A percentile compares a stretch with the other conserved stretches of the same genome.
phyloP scores from a whole-genome alignment of 1,140 invertebrate genomes.

The Lethocerus indicus region DNA sequence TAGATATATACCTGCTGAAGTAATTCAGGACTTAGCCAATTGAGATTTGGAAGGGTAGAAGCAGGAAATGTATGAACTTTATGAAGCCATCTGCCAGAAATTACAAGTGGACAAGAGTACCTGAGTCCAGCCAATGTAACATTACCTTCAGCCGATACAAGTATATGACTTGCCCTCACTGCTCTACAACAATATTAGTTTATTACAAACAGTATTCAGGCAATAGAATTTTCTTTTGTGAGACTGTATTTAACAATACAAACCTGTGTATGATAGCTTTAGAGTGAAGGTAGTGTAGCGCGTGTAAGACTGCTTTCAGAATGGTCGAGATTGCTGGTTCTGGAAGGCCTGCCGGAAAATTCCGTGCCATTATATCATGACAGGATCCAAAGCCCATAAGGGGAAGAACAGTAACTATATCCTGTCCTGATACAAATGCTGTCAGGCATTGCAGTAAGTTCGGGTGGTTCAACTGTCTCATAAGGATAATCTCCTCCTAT shows the following conservation, averaged over 20 bases:
- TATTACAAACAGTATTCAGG: too few species aligned
- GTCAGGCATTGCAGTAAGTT: slow-evolving; percentile 56
- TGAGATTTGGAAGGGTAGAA: slow-evolving; percentile 48
- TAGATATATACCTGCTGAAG: slow-evolving; percentile 48
- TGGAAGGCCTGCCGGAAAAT: slow-evolving; percentile 60
- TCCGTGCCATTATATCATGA: slow-evolving; percentile 53
- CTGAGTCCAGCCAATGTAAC: slow-evolving; percentile 58
- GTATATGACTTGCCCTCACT: slow-evolving; percentile 66
- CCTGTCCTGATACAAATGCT: slow-evolving; percentile 51
- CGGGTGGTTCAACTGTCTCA: slow-evolving; percentile 54
- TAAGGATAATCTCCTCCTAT: slow-evolving; percentile 54
- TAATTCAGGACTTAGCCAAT: slow-evolving; percentile 83
- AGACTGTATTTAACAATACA: neutral
- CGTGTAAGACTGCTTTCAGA: slow-evolving; percentile 56
- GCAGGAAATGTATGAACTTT: slow-evolving; percentile 56
- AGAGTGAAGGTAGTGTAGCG: slow-evolving; percentile 68
- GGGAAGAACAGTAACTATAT: slow-evolving; percentile 59
- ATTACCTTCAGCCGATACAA: slow-evolving; percentile 49
- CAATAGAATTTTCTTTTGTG: neutral
- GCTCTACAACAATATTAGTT: slow-evolving; percentile 47
- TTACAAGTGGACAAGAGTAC: slow-evolving; percentile 51
- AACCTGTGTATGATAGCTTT: slow-evolving; percentile 74
- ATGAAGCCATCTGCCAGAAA: slow-evolving; percentile 46
- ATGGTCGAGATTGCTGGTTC: slow-evolving; percentile 66
- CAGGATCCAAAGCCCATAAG: slow-evolving; percentile 69